Evolutionary conservation across 2,888 invertebrate genomes (phyloP).

Genomic region (Napeogenes inachia): DNA sequence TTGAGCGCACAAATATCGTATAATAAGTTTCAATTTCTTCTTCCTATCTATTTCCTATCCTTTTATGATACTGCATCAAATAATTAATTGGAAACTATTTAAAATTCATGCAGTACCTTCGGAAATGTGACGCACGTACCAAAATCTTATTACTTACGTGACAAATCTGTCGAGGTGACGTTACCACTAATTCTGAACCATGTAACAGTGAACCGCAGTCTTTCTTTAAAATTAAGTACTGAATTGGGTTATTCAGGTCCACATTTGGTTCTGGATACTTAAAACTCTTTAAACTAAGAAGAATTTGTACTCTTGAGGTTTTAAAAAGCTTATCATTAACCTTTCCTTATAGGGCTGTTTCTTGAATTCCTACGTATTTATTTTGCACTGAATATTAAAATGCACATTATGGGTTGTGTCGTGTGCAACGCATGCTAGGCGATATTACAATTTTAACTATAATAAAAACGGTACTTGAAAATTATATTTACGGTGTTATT

Average conservation of each 20-base stretch:
- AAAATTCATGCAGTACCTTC: slow-evolving; percentile 27
- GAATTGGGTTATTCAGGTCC: no score
- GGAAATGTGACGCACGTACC: slow-evolving; percentile 33
- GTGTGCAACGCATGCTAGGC: background rate
- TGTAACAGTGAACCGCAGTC: slow-evolving; percentile 14
- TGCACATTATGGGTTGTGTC: background rate
- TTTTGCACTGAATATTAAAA: slow-evolving; percentile 1
- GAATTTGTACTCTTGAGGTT: no score
- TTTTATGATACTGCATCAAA: no score
- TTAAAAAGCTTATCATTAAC: no score
- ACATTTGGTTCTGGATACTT: no score
- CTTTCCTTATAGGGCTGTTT: no score
- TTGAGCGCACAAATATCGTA: no score
- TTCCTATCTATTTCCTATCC: no score
- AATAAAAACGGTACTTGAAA: slow-evolving; percentile 5
- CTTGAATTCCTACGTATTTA: no score
- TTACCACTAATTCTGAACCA: slow-evolving; percentile 37
- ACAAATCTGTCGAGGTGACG: slow-evolving; percentile 40
- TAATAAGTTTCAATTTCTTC: no score
- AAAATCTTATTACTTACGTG: slow-evolving; percentile 35
- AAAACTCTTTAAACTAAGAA: no score
- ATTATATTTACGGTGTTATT: slow-evolving; percentile 6
- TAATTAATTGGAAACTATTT: slow-evolving; percentile 15
- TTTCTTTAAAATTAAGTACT: slow-evolving; percentile 9
- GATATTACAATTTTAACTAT: slow-evolving; percentile 4